These are phyloP conservation scores for Clistopyga incitator DNA, from an alignment of 2,888 invertebrate genomes.

Conservation along the genomic window DNA sequence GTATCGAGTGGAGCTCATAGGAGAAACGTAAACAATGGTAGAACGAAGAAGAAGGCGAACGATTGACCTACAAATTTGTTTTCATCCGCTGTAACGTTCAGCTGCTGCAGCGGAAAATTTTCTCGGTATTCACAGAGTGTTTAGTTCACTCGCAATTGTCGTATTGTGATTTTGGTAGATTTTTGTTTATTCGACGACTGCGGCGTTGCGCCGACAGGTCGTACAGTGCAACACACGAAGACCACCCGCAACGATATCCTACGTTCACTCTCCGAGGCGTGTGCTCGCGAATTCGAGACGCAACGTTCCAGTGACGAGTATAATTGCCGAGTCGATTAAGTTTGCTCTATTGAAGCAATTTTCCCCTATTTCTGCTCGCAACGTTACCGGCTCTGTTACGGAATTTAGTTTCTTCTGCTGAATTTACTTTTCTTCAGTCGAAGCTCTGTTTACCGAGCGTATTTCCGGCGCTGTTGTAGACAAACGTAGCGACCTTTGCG, in stretches of 20 bases:
- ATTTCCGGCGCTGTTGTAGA: neutral
- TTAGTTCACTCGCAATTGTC: too few relatives aligned
- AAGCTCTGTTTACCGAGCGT: neutral
- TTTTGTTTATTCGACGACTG: slow-evolving; percentile 54
- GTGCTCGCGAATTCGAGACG: slow-evolving; percentile 11
- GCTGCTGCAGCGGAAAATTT: too few relatives aligned
- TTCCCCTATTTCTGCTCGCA: slow-evolving; percentile 1
- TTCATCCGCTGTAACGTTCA: too few relatives aligned
- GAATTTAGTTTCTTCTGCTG: slow-evolving; percentile 1
- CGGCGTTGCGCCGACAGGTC: slow-evolving; percentile 38
- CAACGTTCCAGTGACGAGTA: neutral
- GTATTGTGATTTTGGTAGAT: neutral
- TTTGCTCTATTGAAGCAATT: slow-evolving; percentile 26
- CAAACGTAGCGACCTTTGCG: too few relatives aligned
- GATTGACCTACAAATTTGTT: too few relatives aligned
- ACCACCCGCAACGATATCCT: slow-evolving; percentile 56
- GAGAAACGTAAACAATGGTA: too few relatives aligned
- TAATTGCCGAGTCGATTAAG: slow-evolving; percentile 14
- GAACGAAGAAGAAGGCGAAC: too few relatives aligned
- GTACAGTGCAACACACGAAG: neutral
- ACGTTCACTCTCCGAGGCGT: slow-evolving; percentile 14
- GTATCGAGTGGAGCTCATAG: too few relatives aligned
- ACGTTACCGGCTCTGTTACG: neutral
- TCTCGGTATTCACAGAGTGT: slow-evolving; percentile 18
- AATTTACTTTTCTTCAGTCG: neutral